Conservation (phyloP, 2,797 vertebrate species). For the Catharus ustulatus region DNA sequence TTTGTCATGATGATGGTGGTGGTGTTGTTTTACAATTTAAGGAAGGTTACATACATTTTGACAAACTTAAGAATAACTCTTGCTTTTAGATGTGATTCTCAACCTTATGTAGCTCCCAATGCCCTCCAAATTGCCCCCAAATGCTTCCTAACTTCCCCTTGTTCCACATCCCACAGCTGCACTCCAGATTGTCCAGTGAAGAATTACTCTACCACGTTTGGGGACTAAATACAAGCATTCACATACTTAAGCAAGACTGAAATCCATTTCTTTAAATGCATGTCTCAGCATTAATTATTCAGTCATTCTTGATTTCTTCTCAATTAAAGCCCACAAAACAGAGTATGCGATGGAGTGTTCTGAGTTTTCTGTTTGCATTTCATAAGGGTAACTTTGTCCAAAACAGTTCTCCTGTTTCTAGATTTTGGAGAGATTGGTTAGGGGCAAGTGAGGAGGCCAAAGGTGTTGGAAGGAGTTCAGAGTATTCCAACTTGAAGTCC, state of each 20-base stretch:
- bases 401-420: not conserved
- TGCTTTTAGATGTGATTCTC: not conserved
- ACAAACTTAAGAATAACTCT: not conserved
- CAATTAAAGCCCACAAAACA: not conserved
- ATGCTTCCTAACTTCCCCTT: not conserved
- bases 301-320: not conserved
- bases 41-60: not conserved
- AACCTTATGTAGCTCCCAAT: not conserved
- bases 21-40: not conserved
- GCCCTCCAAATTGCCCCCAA: not conserved
- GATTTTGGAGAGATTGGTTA: not conserved
- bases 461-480: not conserved
- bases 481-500: not conserved
- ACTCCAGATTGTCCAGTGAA: constrained; percentile 9
- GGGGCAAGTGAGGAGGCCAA: not conserved
- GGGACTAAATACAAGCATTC: not conserved
- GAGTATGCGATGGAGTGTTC: not conserved
- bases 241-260: not conserved
- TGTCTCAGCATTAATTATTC: not conserved
- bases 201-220: not conserved
- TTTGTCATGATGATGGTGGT: not conserved
- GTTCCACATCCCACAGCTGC: not conserved
- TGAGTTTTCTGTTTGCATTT: constrained; percentile 15
- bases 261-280: constrained; percentile 17
- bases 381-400: not conserved